Percentiles rank a stretch among this genome's conserved stretches.
Conservation (phyloP, 1,140 invertebrate species). For the Aphis gossypii region DNA sequence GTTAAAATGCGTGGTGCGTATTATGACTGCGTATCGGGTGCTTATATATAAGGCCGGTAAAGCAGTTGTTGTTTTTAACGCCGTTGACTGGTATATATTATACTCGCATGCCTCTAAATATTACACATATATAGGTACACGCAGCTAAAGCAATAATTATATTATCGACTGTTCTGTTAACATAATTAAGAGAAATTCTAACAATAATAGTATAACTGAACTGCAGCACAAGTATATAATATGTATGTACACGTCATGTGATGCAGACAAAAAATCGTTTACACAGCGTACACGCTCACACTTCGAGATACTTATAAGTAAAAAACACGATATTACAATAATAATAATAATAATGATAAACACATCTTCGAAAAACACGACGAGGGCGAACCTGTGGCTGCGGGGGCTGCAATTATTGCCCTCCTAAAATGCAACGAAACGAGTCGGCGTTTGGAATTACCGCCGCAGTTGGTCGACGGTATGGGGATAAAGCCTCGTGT, state of each 20-base stretch:
- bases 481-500: too few relatives aligned
- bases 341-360: not conserved
- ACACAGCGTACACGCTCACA: not conserved
- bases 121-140: not conserved
- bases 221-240: too few relatives aligned
- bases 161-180: not conserved
- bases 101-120: not conserved
- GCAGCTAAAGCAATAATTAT: not conserved
- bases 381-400: not conserved
- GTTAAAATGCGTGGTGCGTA: too few relatives aligned
- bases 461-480: too few relatives aligned
- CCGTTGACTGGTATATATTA: not conserved
- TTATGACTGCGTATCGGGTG: not conserved
- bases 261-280: not conserved
- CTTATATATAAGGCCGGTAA: not conserved
- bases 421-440: not conserved
- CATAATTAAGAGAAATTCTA: conserved; percentile 15
- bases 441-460: not conserved
- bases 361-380: not conserved
- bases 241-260: not conserved
- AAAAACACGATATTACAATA: not conserved
- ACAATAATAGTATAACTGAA: not conserved
- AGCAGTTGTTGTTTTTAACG: not conserved
- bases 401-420: not conserved
- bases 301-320: not conserved